These are phyloP conservation scores for Cacatua alba DNA, from an alignment of 2,113 vertebrate species.

Conservation along the genomic window DNA sequence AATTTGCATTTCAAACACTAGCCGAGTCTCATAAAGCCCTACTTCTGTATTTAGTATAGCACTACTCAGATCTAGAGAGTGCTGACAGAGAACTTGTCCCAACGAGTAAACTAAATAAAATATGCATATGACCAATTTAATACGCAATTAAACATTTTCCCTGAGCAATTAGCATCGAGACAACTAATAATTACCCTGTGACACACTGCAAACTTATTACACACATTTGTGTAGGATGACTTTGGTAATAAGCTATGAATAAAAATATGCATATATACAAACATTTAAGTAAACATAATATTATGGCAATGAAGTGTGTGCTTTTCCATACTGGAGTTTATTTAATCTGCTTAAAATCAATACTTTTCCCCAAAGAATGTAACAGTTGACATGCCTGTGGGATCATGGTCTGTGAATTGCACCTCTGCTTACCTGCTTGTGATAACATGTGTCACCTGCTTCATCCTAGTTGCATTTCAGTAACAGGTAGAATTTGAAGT, in stretches of 20 bases:
- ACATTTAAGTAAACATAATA: conserved; percentile 9
- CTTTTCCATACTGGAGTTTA: background rate
- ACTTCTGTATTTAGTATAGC: background rate
- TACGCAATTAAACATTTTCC: conserved; percentile 55
- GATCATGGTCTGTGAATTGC: background rate
- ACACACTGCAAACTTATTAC: background rate
- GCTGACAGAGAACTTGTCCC: conserved; percentile 6
- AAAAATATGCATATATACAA: conserved; percentile 22
- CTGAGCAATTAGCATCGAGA: conserved; percentile 51
- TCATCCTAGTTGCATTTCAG: background rate
- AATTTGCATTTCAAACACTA: background rate
- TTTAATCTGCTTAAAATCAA: background rate
- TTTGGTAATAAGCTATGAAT: conserved; percentile 38
- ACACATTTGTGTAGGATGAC: conserved; percentile 8
- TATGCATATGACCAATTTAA: conserved; percentile 41
- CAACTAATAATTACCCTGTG: conserved; percentile 53
- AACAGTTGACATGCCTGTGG: fast-evolving
- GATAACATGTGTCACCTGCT: background rate
- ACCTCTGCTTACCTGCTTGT: background rate
- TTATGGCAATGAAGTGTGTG: background rate
- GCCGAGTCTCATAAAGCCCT: background rate
- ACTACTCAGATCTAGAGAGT: background rate
- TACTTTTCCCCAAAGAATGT: background rate
- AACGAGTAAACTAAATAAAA: conserved; percentile 50
- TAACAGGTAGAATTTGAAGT: background rate